These are phyloP conservation scores for Busseola fusca DNA, from an alignment of 2,888 invertebrate genomes.

Conservation along the genomic window DNA sequence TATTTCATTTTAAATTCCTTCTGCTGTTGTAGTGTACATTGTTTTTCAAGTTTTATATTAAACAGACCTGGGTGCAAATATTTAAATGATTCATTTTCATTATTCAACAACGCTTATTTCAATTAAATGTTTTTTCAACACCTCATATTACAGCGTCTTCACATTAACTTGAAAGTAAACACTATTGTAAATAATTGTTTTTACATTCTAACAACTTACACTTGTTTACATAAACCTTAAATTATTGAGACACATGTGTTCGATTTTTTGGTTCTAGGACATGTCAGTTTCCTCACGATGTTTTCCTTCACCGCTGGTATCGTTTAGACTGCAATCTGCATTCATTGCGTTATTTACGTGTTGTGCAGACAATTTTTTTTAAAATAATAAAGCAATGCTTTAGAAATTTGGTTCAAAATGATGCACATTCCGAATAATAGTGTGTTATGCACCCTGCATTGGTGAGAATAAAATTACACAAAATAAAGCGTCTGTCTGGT, in stretches of 20 bases:
- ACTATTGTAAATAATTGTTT: conserved; percentile 30
- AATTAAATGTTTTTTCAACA: conserved; percentile 19
- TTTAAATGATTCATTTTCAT: conserved; percentile 10
- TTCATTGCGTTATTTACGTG: not conserved
- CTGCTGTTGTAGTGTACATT: no score
- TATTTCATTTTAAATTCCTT: conserved; percentile 6
- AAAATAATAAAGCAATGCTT: no score
- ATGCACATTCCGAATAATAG: no score
- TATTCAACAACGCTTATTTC: not conserved
- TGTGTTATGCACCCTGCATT: no score
- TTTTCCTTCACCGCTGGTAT: not conserved
- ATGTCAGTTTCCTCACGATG: not conserved
- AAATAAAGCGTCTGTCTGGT: not conserved
- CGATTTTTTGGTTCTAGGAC: not conserved
- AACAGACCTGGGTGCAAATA: not conserved
- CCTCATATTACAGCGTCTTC: not conserved
- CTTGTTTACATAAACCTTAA: conserved; percentile 19
- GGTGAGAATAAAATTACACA: no score
- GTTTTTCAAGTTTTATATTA: not conserved
- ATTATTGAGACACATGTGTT: conserved; percentile 4
- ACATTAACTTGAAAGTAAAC: conserved; percentile 22
- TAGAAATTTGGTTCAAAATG: no score
- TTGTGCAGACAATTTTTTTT: no score
- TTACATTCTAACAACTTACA: conserved; percentile 10
- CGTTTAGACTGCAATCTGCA: no score